phyloP scores from a whole-genome alignment of 2,113 vertebrate species.

The Phylloscopus whistleri region DNA sequence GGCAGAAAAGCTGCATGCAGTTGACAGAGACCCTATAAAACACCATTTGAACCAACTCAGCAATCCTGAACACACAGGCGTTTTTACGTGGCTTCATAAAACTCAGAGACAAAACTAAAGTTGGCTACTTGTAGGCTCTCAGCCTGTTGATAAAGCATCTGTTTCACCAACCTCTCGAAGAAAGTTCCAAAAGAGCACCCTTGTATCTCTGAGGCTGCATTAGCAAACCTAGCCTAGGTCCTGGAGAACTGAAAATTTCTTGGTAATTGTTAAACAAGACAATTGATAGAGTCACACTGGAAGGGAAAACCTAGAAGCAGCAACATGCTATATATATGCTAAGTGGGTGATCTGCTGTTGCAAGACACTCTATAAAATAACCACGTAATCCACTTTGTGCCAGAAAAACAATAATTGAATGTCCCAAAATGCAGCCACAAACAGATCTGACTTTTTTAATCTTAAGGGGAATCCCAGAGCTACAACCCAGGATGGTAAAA shows the following conservation, averaged over 20 bases:
- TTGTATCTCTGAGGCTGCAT: not conserved
- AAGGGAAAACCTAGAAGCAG: not conserved
- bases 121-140: not conserved
- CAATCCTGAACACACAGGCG: rapidly evolving
- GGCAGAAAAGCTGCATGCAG: not conserved
- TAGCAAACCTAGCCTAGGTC: not conserved
- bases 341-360: not conserved
- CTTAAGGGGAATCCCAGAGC: not conserved
- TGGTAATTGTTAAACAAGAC: not conserved
- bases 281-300: not conserved
- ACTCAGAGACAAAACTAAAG: not conserved
- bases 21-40: not conserved
- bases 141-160: not conserved
- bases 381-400: not conserved
- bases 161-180: not conserved
- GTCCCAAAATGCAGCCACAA: not conserved
- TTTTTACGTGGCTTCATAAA: not conserved
- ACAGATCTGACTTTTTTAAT: not conserved
- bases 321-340: not conserved
- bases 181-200: not conserved
- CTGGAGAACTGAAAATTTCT: not conserved
- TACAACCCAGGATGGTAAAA: not conserved
- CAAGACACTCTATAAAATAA: not conserved
- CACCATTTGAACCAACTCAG: not conserved
- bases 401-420: not conserved